phyloP scores from a whole-genome alignment of 2,113 vertebrate genomes.

The Suricata suricatta region DNA sequence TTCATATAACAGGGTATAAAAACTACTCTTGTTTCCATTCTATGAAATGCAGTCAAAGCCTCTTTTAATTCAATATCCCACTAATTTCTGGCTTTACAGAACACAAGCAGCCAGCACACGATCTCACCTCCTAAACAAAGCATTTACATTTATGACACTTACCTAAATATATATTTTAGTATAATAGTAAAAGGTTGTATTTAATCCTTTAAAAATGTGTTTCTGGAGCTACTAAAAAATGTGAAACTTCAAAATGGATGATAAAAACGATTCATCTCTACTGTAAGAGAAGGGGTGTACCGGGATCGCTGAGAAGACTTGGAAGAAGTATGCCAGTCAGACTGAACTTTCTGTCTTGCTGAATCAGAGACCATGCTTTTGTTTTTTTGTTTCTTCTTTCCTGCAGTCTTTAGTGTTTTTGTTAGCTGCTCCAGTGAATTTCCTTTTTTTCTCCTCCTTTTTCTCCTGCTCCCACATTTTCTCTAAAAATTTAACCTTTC shows the following conservation, averaged over 20 bases:
- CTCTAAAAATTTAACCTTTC: slow-evolving; percentile 6
- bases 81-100: not conserved
- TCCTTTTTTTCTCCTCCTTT: slow-evolving; percentile 12
- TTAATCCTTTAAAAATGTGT: not conserved
- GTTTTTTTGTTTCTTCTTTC: not conserved
- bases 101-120: not conserved
- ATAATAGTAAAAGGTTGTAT: not conserved
- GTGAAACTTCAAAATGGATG: not conserved
- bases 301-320: not conserved
- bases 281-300: not conserved
- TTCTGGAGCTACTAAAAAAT: not conserved
- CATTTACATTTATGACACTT: not conserved
- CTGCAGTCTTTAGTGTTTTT: not conserved
- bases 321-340: not conserved
- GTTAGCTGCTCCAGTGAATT: slow-evolving; percentile 2
- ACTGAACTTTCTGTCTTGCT: not conserved
- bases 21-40: not conserved
- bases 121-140: slow-evolving; percentile 28
- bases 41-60: not conserved
- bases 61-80: not conserved
- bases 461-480: not conserved
- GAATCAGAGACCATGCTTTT: not conserved
- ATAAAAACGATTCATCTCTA: not conserved
- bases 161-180: not conserved
- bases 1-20: not conserved